Evolutionary conservation across 64 coral and sea anemone species (phyloP), one percentile per base, ranked within the genome.

Genomic region (Hydrozoanthus tunicans): DNA sequence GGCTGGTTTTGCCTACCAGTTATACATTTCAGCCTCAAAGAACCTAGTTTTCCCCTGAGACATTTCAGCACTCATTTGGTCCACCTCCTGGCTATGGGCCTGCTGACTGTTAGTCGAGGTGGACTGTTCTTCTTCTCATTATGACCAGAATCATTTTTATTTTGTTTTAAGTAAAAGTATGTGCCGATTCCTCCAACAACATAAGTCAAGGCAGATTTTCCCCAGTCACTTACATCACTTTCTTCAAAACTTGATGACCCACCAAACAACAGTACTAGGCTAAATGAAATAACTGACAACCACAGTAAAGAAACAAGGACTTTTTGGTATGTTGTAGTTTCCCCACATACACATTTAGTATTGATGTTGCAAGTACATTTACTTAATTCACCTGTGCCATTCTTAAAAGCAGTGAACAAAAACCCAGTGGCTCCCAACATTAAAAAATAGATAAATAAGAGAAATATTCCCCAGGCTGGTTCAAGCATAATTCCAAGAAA

Each of bases 171-270:
- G 70, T 73, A 73, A 26, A 73, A 73, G 23, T 73, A 73, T 9
- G 70, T 26, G 43, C 15, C 4, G 43, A 73, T 73, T 7, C 25
- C 25, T 26, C 70, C 70, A 51, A 26, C 25, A 26, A 73, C 23
- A 26, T 73, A 73, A 73, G 43, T 73, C 17, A 73, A 26, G 43
- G 70, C 70, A 26, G 20, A 26, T 73, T 73, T 73, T 26, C 70
- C 70, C 70, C 70, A 73, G 70, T 73, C 70, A 26, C 70, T 73
- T 26, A 73, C 3, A 51, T 73, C 70, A 73, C 70, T 73, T 3
- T 73, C 43, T n/a, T 73, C 70, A 26, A 73, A 73, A 73, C 9
- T 73, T n/a, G 70, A 73, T 5, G 70, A 73, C 20, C 70, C 70
- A 5, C 70, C 70, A 26, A 5, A 73, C 9, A 73, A 26, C 23